Evolutionary conservation across 2,113 vertebrate species (phyloP).

Genomic region (Toxostoma redivivum): DNA sequence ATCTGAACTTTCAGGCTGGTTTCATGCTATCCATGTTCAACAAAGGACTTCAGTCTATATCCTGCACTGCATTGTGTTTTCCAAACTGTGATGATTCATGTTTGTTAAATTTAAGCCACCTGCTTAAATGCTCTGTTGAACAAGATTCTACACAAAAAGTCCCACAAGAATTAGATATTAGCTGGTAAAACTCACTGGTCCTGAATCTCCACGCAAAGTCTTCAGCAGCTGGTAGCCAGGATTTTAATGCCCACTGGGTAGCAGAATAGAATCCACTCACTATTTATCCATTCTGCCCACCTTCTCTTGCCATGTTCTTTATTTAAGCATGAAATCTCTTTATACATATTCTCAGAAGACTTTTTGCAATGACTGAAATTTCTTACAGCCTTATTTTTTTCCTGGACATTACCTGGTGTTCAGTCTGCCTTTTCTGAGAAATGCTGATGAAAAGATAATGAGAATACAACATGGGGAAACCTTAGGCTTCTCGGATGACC

Average conservation of each 20-base stretch:
- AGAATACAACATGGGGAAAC: not conserved
- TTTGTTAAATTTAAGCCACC: not conserved
- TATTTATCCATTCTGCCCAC: not conserved
- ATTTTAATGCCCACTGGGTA: not conserved
- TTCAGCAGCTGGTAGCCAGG: not conserved
- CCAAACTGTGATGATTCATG: fast-evolving
- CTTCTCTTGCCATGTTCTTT: not conserved
- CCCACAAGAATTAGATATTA: not conserved
- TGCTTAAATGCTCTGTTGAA: not conserved
- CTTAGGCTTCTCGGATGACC: not conserved
- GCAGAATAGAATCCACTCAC: not conserved
- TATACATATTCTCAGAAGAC: not conserved
- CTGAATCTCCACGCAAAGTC: not conserved
- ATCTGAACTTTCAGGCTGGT: not conserved
- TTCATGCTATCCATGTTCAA: not conserved
- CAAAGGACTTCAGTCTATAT: not conserved
- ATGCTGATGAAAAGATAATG: not conserved
- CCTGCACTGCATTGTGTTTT: not conserved
- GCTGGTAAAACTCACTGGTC: not conserved
- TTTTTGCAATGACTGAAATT: not conserved
- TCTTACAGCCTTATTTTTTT: not conserved
- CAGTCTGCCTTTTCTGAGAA: not conserved
- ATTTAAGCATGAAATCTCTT: not conserved
- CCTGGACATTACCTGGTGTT: not conserved
- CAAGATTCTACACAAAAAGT: not conserved